Conservation (phyloP, 2,888 invertebrate genomes). For the Parasteatoda lunata region DNA sequence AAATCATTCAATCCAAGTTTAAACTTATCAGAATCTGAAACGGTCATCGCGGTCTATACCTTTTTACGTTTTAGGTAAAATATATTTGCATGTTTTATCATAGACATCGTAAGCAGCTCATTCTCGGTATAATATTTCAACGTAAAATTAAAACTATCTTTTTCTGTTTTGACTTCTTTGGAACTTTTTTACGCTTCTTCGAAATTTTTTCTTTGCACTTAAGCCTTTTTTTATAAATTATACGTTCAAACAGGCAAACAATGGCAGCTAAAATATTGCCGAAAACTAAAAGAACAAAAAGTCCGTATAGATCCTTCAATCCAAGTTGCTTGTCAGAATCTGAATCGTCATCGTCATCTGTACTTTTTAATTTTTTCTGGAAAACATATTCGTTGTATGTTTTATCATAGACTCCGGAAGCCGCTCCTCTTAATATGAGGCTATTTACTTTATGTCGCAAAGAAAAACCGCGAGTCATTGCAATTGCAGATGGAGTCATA, state of each 20-base stretch:
- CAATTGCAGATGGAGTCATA: background rate
- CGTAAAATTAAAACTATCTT: too few species aligned
- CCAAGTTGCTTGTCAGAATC: background rate
- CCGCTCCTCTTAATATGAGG: background rate
- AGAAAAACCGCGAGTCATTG: background rate
- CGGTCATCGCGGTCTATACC: too few species aligned
- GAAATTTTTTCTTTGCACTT: background rate
- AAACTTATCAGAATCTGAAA: too few species aligned
- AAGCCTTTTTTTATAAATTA: background rate
- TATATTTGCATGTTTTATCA: too few species aligned
- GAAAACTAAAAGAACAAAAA: background rate
- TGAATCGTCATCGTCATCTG: background rate
- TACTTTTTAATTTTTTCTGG: background rate
- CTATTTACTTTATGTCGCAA: background rate
- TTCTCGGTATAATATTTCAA: too few species aligned
- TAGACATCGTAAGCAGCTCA: too few species aligned
- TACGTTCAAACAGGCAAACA: background rate
- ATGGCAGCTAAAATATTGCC: background rate
- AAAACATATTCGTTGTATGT: background rate
- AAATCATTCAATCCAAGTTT: too few species aligned
- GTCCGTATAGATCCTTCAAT: background rate
- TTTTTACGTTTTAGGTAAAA: too few species aligned
- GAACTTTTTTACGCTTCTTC: too few species aligned
- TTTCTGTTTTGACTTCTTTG: too few species aligned
- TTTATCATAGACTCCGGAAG: background rate